A percentile compares a stretch with the other conserved stretches of the same genome.
Evolutionary conservation across 1,140 invertebrate species (phyloP).

Genomic region (Cataglyphis hispanica): DNA sequence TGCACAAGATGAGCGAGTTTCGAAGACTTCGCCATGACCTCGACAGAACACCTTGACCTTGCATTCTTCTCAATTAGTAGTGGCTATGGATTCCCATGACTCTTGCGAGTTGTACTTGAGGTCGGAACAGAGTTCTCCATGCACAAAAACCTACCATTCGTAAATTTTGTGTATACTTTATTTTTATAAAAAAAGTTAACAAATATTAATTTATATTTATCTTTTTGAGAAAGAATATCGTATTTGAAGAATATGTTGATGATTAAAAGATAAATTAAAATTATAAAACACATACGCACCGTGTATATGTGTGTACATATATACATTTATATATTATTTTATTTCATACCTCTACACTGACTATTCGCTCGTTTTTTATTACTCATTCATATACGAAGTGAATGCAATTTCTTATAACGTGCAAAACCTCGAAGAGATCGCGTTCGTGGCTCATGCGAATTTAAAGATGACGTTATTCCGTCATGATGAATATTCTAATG

Average conservation of each 20-base stretch:
- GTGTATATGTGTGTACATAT: background rate
- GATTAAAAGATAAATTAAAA: background rate
- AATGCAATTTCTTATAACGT: slow-evolving; percentile 42
- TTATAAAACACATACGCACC: background rate
- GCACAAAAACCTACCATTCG: slow-evolving; percentile 1
- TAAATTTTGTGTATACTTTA: background rate
- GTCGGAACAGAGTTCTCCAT: background rate
- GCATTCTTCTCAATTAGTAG: slow-evolving; percentile 70
- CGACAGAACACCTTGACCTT: slow-evolving; percentile 43
- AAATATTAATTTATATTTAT: slow-evolving; percentile 4
- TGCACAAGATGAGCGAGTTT: slow-evolving; percentile 50
- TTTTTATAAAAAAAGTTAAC: background rate
- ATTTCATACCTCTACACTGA: background rate
- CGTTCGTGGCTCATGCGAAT: slow-evolving; percentile 23
- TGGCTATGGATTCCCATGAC: slow-evolving; percentile 51
- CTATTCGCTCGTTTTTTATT: slow-evolving; percentile 25
- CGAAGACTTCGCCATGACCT: slow-evolving; percentile 31
- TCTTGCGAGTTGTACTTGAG: slow-evolving; percentile 34
- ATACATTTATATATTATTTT: background rate
- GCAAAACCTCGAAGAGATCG: slow-evolving; percentile 21
- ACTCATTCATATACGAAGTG: slow-evolving; percentile 21
- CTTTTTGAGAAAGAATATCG: background rate
- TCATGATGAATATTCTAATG: slow-evolving; percentile 52
- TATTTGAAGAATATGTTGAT: background rate
- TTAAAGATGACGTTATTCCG: slow-evolving; percentile 64